Base-by-base conservation (phyloP, 2,888 invertebrate species). In the Orthosia gothica region DNA sequence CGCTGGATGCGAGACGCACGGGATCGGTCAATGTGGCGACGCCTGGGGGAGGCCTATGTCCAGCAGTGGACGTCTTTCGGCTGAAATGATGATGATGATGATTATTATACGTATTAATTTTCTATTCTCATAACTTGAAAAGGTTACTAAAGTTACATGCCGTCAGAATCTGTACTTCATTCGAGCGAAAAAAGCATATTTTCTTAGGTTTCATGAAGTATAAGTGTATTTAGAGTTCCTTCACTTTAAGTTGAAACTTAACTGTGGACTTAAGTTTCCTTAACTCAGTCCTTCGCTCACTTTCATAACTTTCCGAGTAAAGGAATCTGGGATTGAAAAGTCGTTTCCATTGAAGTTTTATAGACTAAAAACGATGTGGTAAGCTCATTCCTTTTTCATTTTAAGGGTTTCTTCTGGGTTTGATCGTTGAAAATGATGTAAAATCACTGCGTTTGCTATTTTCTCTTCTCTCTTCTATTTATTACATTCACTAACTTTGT, bases 231-330 rank as follows among this genome's bases (percentile, higher is more conserved):
- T 76, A 49, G 58, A 76, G 58, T 58, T 66, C 13, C 2, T 18
- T 49, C 16, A 32, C 18, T 63, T 59, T n/a, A 79, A 63, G 58
- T 63, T 80, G 18, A 16, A 80, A 74, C 49, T 80, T 58, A 65
- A 81, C 59, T 50, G 81, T 18, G 55, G 57, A 52, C 52, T 81
- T 64, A 61, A 81, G 62, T 78, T 81, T 57, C 23, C 61, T 16
- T 23, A 62, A 18, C 61, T 75, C 11, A 66, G 55, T 66, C 47
- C 47, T 50, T 80, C 54, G 57, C 11, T 12, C 15, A 47, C 50
- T 62, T 75, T 57, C 20, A 75, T 78, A 81, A 62, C 15, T 81
- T 76, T 57, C 40, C n/a, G 49, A 52, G 23, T 62, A 20, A 32
- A 52, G 26, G 18, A 62, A 76, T 76, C 62, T 62, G 13, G 57